Evolutionary conservation across 2,797 vertebrate species (phyloP).

Genomic region (Todus mexicanus): DNA sequence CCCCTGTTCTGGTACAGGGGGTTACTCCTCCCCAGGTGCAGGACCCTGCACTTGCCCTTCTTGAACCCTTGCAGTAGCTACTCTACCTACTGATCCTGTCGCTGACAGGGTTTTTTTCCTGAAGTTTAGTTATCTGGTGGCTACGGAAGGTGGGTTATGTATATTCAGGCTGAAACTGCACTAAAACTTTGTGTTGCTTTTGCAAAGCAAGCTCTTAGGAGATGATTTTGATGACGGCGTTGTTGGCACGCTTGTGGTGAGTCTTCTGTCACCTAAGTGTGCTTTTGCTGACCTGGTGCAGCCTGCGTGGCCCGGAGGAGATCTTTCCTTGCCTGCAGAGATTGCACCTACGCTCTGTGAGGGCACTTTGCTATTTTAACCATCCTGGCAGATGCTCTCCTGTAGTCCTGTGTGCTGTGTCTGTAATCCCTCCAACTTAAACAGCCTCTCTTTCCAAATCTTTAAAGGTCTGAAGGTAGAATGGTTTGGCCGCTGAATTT

Average conservation of each 20-base stretch:
- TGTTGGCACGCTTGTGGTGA: neutral
- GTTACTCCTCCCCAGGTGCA: neutral
- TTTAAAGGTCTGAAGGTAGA: neutral
- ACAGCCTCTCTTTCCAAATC: neutral
- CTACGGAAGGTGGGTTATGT: neutral
- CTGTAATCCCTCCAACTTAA: neutral
- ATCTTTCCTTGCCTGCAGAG: neutral
- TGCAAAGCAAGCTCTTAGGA: neutral
- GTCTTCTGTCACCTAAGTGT: neutral
- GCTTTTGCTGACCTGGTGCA: neutral
- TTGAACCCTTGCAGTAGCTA: neutral
- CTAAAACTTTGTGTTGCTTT: neutral
- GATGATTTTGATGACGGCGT: neutral
- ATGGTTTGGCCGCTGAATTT: rapidly evolving
- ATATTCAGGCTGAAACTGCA: neutral
- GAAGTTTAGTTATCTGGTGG: neutral
- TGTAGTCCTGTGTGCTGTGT: neutral
- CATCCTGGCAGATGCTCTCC: neutral
- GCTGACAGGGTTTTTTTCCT: neutral
- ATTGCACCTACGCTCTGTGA: neutral
- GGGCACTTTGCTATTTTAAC: neutral
- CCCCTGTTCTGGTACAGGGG: neutral
- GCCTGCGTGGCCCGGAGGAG: neutral
- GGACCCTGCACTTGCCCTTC: too few species aligned
- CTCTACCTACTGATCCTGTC: neutral